Percentiles rank a stretch among this genome's conserved stretches.
Evolutionary conservation across 2,888 invertebrate species (phyloP).

Genomic region (Neoaliturus tenellus): DNA sequence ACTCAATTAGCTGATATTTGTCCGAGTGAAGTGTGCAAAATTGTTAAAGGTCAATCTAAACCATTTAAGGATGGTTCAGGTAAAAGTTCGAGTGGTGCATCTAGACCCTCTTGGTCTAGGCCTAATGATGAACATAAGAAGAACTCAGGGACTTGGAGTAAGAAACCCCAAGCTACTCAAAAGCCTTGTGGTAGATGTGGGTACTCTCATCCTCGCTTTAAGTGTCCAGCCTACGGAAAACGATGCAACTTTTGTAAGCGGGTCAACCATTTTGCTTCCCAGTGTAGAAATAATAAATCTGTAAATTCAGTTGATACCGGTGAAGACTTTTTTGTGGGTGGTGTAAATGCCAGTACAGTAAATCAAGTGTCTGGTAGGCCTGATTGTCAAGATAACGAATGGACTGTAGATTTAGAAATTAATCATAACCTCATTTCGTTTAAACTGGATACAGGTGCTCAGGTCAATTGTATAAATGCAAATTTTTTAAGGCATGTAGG

Average conservation of each 20-base stretch:
- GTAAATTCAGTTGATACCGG: no score
- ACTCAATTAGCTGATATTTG: slow-evolving; percentile 12
- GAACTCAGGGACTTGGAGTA: not conserved
- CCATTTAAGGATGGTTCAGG: not conserved
- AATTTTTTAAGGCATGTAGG: not conserved
- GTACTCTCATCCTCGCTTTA: no score
- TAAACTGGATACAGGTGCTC: not conserved
- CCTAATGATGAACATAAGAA: not conserved
- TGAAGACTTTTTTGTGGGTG: no score
- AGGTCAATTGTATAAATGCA: not conserved
- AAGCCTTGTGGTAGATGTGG: slow-evolving; percentile 15
- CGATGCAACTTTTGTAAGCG: no score
- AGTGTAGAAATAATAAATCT: no score
- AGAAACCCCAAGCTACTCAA: not conserved
- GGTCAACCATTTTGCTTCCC: no score
- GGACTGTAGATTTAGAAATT: not conserved
- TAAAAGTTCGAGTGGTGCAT: not conserved
- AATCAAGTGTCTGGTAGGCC: no score
- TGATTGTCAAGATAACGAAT: no score
- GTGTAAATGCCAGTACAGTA: no score
- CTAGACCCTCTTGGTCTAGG: not conserved
- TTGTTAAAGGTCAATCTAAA: not conserved
- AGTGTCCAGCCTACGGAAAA: no score
- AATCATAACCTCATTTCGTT: not conserved
- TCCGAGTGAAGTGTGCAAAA: not conserved